Evolutionary conservation across 2,888 invertebrate species (phyloP).

Genomic region (Pasiphila rectangulata): DNA sequence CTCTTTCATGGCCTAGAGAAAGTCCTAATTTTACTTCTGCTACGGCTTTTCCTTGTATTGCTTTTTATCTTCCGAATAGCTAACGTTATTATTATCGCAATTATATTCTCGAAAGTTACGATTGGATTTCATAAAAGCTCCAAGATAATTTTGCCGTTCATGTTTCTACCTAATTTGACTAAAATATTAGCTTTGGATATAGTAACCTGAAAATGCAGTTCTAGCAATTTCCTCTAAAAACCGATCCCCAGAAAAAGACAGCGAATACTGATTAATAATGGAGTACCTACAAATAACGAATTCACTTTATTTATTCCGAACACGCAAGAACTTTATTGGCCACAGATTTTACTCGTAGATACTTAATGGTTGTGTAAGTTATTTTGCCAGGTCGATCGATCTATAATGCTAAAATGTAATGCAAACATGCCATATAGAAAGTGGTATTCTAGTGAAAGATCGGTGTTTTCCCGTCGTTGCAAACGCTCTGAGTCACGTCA

Average conservation of each 20-base stretch:
- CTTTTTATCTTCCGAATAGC: constrained; percentile 13
- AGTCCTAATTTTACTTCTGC: constrained; percentile 60
- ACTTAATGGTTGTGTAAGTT: constrained; percentile 39
- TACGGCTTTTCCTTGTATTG: constrained; percentile 23
- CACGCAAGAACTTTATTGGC: constrained; percentile 35
- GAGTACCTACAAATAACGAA: constrained; percentile 19
- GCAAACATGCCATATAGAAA: constrained; percentile 55
- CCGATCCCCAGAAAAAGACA: constrained; percentile 15
- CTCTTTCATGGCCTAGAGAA: constrained; percentile 48
- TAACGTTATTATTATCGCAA: constrained; percentile 13
- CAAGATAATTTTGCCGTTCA: constrained; percentile 41
- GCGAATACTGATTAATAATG: constrained; percentile 22
- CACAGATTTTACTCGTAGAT: constrained; percentile 41
- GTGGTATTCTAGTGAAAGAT: constrained; percentile 61
- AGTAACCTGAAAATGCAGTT: constrained; percentile 24
- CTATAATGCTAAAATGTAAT: constrained; percentile 44
- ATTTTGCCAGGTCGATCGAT: constrained; percentile 43
- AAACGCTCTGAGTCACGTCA: constrained; percentile 63
- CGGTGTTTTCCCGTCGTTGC: constrained; percentile 62
- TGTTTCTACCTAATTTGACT: constrained; percentile 36
- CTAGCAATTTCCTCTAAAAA: constrained; percentile 17
- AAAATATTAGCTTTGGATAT: constrained; percentile 19
- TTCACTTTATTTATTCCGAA: constrained; percentile 25
- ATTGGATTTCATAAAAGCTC: constrained; percentile 40
- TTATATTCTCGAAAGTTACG: constrained; percentile 9